Evolutionary conservation across 1,140 invertebrate species (phyloP).

Genomic region (Eulimnadia texana): DNA sequence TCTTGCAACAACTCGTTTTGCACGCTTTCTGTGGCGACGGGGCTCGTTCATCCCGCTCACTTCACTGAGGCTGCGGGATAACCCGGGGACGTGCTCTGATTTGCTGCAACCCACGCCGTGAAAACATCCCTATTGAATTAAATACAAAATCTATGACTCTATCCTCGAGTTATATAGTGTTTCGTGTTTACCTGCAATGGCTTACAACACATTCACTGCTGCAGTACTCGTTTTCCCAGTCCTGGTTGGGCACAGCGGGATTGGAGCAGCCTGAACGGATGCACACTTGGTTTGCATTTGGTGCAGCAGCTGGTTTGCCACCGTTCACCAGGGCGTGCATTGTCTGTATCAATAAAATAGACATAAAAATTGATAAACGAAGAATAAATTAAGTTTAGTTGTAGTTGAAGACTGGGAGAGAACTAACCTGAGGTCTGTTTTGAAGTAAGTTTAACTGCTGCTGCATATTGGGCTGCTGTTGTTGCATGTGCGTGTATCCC

Average conservation of each 20-base stretch:
- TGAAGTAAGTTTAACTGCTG: too few species aligned
- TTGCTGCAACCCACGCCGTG: conserved; percentile 71
- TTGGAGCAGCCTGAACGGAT: conserved; percentile 82
- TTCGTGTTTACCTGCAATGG: conserved; percentile 57
- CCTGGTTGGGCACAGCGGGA: conserved; percentile 72
- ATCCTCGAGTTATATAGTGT: conserved; percentile 8
- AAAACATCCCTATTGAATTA: conserved; percentile 60
- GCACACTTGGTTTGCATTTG: conserved; percentile 33
- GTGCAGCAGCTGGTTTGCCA: background rate
- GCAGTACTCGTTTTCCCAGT: conserved; percentile 96
- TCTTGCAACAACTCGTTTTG: background rate
- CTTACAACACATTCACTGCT: conserved; percentile 93
- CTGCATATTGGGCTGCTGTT: too few species aligned
- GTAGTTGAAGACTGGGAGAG: too few species aligned
- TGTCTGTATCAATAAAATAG: background rate
- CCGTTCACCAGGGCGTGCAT: background rate
- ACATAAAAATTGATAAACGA: too few species aligned
- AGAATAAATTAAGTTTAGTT: too few species aligned
- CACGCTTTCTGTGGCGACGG: background rate
- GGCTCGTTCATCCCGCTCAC: background rate
- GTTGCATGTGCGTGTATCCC: too few species aligned
- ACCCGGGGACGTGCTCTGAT: conserved; percentile 46
- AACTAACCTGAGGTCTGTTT: background rate
- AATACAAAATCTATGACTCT: conserved; percentile 15
- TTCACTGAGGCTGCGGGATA: conserved; percentile 5